Base-by-base conservation (phyloP, 2,888 invertebrate species). In the Eledona agricola region DNA sequence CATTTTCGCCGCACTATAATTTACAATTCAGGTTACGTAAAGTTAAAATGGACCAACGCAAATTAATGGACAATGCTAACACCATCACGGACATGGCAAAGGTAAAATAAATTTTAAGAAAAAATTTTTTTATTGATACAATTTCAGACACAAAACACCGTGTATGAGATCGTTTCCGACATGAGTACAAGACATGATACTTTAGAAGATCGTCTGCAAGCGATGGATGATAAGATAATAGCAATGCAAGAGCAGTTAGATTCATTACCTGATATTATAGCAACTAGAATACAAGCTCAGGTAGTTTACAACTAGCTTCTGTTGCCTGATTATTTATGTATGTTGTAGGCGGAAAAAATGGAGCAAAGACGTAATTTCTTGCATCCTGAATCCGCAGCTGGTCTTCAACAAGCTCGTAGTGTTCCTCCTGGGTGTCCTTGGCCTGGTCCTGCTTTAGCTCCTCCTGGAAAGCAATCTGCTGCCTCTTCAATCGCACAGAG, bases 1-100 rank as follows among this genome's bases (percentile, higher is more conserved):
- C 9, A 9, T 9, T 13, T 2, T 6, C 7, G 15, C 7, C 20
- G 4, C 28, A 9, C 23, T 25, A 23, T 22, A 13, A 37, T 9
- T 34, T 35, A 4, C 3, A 25, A n/a, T 81, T 81, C 77, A 98
- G 98, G 77, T 87, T 99, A 79, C 85, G 99, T 74, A 96, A 98
- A 84, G 97, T 99, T 58, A 99, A 99, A 83, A 96, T 98, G 93
- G 98, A 98, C 83, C 98, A 99, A 83, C 85, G 99, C 76, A 99
- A 99, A 81, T 81, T 99, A 69, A 95, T 96, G 89, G 99, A 99
- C 78, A 98, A 98, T 76, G 96, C 97, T 65, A 97, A 96, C 73
- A 98, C 98, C 53, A 92, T 99, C 77, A 96, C 97, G 54, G 99
- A 99, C 77, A 97, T 99, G 93, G 98, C 98, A 70, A 99, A 99